These are phyloP conservation scores for Hypsibius dujardini DNA, from an alignment of 1,140 invertebrate species.

Conservation along the genomic window DNA sequence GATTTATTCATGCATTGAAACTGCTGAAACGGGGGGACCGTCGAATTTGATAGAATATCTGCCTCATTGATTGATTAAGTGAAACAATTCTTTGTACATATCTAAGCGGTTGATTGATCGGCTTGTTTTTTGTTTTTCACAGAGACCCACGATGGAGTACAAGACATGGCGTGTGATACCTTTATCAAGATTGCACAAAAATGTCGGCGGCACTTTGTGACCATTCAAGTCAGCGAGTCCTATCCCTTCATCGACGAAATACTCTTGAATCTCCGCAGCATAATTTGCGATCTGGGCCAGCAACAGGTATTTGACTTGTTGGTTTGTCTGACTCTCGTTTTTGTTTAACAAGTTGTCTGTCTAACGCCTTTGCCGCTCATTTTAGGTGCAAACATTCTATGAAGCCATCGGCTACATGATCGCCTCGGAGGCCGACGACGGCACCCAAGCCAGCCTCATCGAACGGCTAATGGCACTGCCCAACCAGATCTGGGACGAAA, in stretches of 20 bases:
- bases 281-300: conserved; percentile 94
- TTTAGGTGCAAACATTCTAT: conserved; percentile 95
- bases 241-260: conserved; percentile 99
- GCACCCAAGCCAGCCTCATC: conserved; percentile 75
- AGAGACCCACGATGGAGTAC: conserved; percentile 96
- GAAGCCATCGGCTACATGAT: conserved; percentile 99
- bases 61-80: conserved; percentile 19
- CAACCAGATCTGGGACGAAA: conserved; percentile 98
- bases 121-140: conserved; percentile 25
- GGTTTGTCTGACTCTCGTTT: conserved; percentile 18
- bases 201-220: conserved; percentile 89
- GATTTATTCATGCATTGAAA: too few relatives aligned
- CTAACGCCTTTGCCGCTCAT: conserved; percentile 21
- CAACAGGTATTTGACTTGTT: conserved; percentile 49
- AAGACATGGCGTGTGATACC: conserved; percentile 98
- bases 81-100: background rate
- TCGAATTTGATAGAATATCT: background rate
- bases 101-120: background rate
- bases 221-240: conserved; percentile 77
- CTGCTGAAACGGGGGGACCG: too few relatives aligned
- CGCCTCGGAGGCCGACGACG: conserved; percentile 71
- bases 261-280: conserved; percentile 77
- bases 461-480: conserved; percentile 94
- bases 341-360: background rate
- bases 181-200: conserved; percentile 99